phyloP scores from a whole-genome alignment of 2,113 vertebrate genomes.

The Thalassarche chlororhynchos region DNA sequence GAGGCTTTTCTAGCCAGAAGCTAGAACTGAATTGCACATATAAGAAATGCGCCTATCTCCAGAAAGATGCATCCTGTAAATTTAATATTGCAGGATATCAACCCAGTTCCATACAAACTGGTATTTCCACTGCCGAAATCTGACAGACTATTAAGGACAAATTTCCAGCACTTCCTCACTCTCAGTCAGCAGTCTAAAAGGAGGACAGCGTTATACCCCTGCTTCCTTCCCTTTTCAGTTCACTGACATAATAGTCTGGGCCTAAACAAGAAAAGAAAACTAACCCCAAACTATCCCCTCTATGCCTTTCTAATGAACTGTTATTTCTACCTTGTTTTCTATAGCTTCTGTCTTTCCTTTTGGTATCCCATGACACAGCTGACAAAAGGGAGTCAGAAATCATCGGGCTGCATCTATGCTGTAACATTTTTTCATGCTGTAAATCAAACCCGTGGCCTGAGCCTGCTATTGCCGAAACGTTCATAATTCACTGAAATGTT shows the following conservation, averaged over 20 bases:
- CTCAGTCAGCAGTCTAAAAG: background rate
- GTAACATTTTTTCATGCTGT: background rate
- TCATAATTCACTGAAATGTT: background rate
- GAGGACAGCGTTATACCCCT: background rate
- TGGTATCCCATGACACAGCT: background rate
- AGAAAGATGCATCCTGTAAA: background rate
- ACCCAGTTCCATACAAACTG: background rate
- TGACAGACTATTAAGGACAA: background rate
- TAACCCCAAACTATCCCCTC: background rate
- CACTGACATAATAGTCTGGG: background rate
- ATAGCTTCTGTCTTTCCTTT: background rate
- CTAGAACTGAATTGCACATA: background rate
- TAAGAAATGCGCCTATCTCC: background rate
- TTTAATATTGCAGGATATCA: background rate
- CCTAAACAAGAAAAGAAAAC: background rate
- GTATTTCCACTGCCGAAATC: background rate
- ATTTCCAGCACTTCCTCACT: background rate
- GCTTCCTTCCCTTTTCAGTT: background rate
- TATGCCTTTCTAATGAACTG: background rate
- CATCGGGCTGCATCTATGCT: background rate
- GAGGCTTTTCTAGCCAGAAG: background rate
- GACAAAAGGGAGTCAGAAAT: background rate
- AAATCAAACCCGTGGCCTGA: background rate
- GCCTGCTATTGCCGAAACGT: background rate
- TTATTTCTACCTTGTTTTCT: background rate